Evolutionary conservation across 64 coral and sea anemone species (phyloP).

Genomic region (Acropora tenuis): DNA sequence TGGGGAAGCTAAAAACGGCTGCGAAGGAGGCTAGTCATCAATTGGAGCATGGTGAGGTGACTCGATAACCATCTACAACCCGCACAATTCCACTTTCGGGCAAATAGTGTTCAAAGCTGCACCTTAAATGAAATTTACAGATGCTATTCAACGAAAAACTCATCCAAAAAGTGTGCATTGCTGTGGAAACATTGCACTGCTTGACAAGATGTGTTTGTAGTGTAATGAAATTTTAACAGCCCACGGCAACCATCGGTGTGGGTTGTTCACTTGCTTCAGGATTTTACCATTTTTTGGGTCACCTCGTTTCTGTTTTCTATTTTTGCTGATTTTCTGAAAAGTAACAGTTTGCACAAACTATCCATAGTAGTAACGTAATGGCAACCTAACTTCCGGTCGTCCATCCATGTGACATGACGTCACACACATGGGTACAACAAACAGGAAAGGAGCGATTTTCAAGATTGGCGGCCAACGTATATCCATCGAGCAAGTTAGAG

Average conservation of each 20-base stretch:
- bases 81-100: too few relatives aligned
- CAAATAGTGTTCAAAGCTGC: too few relatives aligned
- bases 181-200: neutral
- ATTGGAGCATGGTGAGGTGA: too few relatives aligned
- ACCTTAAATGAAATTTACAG: too few relatives aligned
- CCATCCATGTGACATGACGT: constrained; percentile 76
- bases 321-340: neutral
- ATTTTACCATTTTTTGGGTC: neutral
- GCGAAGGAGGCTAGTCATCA: too few relatives aligned
- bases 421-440: constrained; percentile 92
- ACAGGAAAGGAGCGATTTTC: constrained; percentile 97
- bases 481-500: neutral
- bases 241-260: too few relatives aligned
- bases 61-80: too few relatives aligned
- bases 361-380: too few relatives aligned
- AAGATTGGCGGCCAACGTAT: constrained; percentile 62
- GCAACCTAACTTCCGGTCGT: neutral
- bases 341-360: too few relatives aligned
- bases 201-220: neutral
- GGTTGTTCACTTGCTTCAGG: too few relatives aligned
- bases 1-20: too few relatives aligned
- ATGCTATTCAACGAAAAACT: neutral
- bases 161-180: neutral
- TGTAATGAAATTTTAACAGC: too few relatives aligned
- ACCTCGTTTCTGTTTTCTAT: neutral